These are phyloP conservation scores for Nesogale talazaci DNA, from an alignment of 2,113 vertebrate genomes.

Conservation along the genomic window DNA sequence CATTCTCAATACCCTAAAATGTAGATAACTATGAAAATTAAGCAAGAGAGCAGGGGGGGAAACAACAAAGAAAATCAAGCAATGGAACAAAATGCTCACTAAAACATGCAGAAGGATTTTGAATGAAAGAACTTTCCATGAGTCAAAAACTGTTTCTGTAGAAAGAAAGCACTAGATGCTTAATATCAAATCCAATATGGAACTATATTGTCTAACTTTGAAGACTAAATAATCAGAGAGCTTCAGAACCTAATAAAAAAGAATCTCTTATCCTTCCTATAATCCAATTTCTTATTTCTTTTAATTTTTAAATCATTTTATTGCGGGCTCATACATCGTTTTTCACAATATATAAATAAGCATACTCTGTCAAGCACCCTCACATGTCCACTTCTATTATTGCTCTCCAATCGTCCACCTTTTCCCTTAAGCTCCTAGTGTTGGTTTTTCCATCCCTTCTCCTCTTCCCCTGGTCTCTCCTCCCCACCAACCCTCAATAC, in stretches of 20 bases:
- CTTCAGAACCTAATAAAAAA: neutral
- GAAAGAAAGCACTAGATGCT: neutral
- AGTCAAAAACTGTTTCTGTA: neutral
- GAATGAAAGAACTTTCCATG: conserved; percentile 2
- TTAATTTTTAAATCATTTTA: conserved; percentile 13
- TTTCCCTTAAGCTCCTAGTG: too few species aligned
- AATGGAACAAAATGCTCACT: conserved; percentile 2
- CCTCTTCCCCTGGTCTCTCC: too few species aligned
- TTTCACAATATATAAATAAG: too few species aligned
- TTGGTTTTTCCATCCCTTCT: too few species aligned
- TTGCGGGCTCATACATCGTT: too few species aligned
- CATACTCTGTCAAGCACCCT: too few species aligned
- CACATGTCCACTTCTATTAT: too few species aligned
- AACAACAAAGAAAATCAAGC: too few species aligned
- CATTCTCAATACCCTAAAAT: conserved; percentile 8
- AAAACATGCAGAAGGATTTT: conserved; percentile 5
- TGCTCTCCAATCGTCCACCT: too few species aligned
- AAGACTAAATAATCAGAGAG: neutral
- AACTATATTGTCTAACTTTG: neutral
- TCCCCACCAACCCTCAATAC: too few species aligned
- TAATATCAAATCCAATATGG: neutral
- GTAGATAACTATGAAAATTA: conserved; percentile 47
- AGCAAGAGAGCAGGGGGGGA: neutral
- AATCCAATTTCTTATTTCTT: neutral
- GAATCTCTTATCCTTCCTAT: neutral